These are phyloP conservation scores for Rhinopomastus cyanomelas DNA, from an alignment of 2,113 vertebrate species.

Conservation along the genomic window DNA sequence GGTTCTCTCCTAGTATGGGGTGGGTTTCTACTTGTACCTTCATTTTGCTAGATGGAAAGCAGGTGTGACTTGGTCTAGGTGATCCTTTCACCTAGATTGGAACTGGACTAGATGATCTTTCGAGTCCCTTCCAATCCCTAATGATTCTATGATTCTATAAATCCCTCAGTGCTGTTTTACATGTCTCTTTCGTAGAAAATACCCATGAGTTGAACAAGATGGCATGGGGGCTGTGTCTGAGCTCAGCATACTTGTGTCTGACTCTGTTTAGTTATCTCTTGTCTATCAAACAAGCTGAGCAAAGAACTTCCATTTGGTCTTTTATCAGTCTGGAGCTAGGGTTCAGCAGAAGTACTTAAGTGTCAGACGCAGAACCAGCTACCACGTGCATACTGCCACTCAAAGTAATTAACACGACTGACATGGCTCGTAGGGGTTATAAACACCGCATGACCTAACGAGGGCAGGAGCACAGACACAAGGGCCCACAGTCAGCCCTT, in stretches of 20 bases:
- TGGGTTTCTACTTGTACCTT: not conserved
- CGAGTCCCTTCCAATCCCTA: too few species aligned
- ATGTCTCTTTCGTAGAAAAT: not conserved
- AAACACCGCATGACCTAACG: not conserved
- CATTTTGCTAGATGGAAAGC: not conserved
- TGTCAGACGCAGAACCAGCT: not conserved
- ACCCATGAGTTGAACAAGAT: not conserved
- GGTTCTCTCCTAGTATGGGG: not conserved
- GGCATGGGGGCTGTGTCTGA: not conserved
- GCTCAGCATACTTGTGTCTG: not conserved
- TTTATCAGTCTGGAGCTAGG: not conserved
- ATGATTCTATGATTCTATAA: too few species aligned
- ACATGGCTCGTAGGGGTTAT: not conserved
- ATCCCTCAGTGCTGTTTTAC: not conserved
- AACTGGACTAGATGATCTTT: too few species aligned
- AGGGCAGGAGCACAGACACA: not conserved
- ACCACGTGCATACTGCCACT: not conserved
- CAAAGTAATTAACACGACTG: not conserved
- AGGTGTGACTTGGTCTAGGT: too few species aligned
- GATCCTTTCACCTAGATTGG: too few species aligned
- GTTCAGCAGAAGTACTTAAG: not conserved
- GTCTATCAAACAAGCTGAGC: not conserved
- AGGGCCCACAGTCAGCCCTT: not conserved
- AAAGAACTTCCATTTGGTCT: not conserved
- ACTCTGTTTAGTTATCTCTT: not conserved